Percentiles rank a stretch among this genome's conserved stretches.
Evolutionary conservation across 2,797 vertebrate species (phyloP).

Genomic region (Rhinichthys osculus): DNA sequence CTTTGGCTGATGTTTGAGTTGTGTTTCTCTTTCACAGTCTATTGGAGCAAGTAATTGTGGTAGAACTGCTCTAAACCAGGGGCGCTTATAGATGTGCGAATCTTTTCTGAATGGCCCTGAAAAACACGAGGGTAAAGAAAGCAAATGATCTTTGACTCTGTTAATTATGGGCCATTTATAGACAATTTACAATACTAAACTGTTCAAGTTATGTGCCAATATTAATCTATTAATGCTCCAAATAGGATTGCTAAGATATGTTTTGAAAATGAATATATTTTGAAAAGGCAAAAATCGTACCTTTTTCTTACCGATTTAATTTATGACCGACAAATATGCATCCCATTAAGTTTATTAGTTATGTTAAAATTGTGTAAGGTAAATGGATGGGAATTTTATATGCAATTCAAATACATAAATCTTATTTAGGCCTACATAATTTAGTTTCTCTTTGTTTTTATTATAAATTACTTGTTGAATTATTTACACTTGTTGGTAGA

Average conservation of each 20-base stretch:
- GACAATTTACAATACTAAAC: neutral
- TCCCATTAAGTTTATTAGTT: neutral
- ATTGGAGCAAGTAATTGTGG: constrained; percentile 15
- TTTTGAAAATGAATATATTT: neutral
- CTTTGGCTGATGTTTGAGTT: constrained; percentile 7
- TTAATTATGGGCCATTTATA: neutral
- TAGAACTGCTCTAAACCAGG: neutral
- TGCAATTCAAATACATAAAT: neutral
- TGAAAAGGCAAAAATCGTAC: neutral
- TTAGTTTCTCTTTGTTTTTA: neutral
- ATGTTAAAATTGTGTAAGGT: neutral
- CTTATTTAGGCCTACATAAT: neutral
- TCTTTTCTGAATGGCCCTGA: neutral
- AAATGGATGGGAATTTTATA: too few relatives aligned
- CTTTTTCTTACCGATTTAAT: neutral
- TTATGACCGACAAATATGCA: neutral
- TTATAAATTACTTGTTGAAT: neutral
- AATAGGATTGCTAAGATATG: neutral
- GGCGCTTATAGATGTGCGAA: neutral
- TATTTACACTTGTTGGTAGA: neutral
- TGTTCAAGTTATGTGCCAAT: neutral
- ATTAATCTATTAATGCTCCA: neutral
- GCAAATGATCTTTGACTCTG: neutral
- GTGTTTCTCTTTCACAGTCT: constrained; percentile 32
- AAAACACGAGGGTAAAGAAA: neutral